phyloP scores from a whole-genome alignment of 2,888 invertebrate genomes.

The Tenthredo notha region DNA sequence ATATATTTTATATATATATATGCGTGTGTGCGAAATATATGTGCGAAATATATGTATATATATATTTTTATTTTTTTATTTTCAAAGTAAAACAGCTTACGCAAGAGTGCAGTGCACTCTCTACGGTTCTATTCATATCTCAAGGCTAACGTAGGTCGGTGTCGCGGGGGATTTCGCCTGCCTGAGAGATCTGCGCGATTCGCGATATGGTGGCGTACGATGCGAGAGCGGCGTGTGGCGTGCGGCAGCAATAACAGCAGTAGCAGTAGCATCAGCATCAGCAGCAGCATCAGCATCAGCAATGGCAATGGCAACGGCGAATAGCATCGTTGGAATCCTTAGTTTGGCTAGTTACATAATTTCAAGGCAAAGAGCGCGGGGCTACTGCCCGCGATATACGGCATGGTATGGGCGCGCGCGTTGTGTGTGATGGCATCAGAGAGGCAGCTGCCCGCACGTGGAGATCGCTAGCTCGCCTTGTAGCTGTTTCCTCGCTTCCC shows the following conservation, averaged over 20 bases:
- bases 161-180: slow-evolving; percentile 41
- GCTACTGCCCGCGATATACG: not conserved
- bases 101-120: slow-evolving; percentile 76
- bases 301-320: not conserved
- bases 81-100: slow-evolving; percentile 62
- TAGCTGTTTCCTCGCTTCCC: not conserved
- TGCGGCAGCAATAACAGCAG: not conserved
- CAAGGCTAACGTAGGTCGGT: slow-evolving; percentile 70
- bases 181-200: slow-evolving; percentile 27
- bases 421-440: not conserved
- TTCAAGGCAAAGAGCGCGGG: slow-evolving; percentile 43
- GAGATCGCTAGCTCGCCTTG: slow-evolving; percentile 7
- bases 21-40: not conserved
- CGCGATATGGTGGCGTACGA: not conserved
- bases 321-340: slow-evolving; percentile 28
- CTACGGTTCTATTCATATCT: slow-evolving; percentile 72
- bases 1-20: too few relatives aligned
- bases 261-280: not conserved
- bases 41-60: not conserved
- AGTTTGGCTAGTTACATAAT: slow-evolving; percentile 39
- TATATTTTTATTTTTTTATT: not conserved
- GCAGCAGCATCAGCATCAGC: slow-evolving; percentile 3
- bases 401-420: not conserved
- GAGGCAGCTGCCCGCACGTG: slow-evolving; percentile 16
- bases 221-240: not conserved